Conservation (phyloP, 2,888 invertebrate genomes). For the Frankliniella intonsa region DNA sequence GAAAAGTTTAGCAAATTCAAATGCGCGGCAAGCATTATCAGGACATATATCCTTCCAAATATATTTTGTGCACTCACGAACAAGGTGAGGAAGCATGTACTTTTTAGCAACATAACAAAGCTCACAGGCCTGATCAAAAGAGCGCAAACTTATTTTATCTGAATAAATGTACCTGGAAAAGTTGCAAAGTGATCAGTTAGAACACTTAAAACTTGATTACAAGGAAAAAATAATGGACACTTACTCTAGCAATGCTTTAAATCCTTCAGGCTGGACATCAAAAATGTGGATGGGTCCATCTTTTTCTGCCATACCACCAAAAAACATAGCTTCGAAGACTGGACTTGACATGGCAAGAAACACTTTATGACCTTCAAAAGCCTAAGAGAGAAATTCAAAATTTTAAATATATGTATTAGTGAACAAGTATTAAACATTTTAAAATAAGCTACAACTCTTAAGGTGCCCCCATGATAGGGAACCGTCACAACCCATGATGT, state of each 20-base stretch:
- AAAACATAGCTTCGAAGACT: slow-evolving; percentile 86
- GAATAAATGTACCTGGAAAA: slow-evolving; percentile 69
- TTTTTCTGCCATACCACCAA: slow-evolving; percentile 75
- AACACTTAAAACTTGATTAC: slow-evolving; percentile 18
- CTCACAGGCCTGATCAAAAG: slow-evolving; percentile 82
- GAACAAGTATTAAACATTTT: background rate
- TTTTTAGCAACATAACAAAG: slow-evolving; percentile 84
- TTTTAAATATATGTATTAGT: background rate
- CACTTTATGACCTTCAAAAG: slow-evolving; percentile 70
- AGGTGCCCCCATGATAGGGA: too few relatives aligned
- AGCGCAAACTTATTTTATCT: slow-evolving; percentile 70
- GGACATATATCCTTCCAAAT: slow-evolving; percentile 77
- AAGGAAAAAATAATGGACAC: slow-evolving; percentile 40
- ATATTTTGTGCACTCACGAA: slow-evolving; percentile 76
- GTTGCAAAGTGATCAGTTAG: background rate
- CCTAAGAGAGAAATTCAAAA: slow-evolving; percentile 45
- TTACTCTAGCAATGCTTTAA: slow-evolving; percentile 72
- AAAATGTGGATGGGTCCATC: slow-evolving; percentile 71
- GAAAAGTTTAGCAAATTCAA: slow-evolving; percentile 80
- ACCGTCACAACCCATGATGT: too few relatives aligned
- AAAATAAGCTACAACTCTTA: background rate
- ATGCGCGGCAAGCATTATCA: slow-evolving; percentile 77
- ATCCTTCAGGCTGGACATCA: slow-evolving; percentile 82
- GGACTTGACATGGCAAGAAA: slow-evolving; percentile 82
- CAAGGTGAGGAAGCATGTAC: slow-evolving; percentile 78